A percentile compares a stretch with the other conserved stretches of the same genome.
Evolutionary conservation across 2,797 vertebrate species (phyloP).

Genomic region (Cossypha polioptera): DNA sequence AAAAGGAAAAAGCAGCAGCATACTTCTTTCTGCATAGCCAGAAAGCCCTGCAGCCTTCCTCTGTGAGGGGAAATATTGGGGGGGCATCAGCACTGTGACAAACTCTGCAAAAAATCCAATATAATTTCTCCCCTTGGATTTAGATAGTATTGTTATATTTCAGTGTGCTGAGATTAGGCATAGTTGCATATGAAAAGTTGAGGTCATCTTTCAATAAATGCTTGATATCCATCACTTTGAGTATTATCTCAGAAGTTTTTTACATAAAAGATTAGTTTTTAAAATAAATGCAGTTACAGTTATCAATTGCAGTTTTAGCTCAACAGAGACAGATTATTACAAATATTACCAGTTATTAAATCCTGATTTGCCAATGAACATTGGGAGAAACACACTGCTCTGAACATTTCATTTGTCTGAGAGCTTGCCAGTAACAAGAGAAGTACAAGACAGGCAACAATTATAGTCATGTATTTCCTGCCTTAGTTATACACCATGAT

Average conservation of each 20-base stretch:
- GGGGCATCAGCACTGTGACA: rapidly evolving
- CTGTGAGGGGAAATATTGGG: rapidly evolving
- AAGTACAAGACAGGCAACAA: not conserved
- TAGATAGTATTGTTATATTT: not conserved
- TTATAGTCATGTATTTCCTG: not conserved
- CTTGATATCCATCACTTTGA: not conserved
- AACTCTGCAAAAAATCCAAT: not conserved
- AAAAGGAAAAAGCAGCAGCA: not conserved
- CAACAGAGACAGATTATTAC: not conserved
- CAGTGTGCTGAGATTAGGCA: not conserved
- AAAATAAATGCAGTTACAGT: not conserved
- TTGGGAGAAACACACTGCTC: not conserved
- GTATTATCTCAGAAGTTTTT: not conserved
- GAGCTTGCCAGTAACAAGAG: not conserved
- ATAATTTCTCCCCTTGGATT: not conserved
- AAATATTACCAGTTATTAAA: not conserved
- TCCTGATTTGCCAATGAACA: not conserved
- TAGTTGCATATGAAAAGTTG: not conserved
- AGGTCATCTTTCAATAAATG: not conserved
- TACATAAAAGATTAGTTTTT: not conserved
- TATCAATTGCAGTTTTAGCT: not conserved
- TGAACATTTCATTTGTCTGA: not conserved
- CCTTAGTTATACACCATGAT: not conserved
- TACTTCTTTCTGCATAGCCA: not conserved
- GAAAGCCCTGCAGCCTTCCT: not conserved